Evolutionary conservation across 1,140 invertebrate species (phyloP), one percentile per base, ranked within the genome.

Genomic region (Zaprionus gabonicus): DNA sequence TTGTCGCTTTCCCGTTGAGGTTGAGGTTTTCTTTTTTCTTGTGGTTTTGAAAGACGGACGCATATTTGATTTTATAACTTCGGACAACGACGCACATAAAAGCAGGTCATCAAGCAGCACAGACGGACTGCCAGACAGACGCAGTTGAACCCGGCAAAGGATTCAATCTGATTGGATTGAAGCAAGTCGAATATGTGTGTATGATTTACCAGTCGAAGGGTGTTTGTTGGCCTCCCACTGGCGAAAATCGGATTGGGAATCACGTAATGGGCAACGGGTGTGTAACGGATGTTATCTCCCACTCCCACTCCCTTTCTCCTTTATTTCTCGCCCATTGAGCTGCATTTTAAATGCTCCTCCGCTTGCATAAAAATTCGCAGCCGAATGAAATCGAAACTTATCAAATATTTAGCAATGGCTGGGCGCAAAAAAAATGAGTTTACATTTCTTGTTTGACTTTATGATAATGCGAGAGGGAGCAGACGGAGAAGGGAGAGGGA

Each of bases 151-250:
- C 3, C 3, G 7, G 31, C 17, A 90, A 88, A 90, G 85, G 85
- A 90, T 90, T 90, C 85, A 90, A 90, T 90, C 90, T 90, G 85
- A 90, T 90, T 90, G 85, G 85, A 90, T 90, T 90, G 85, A 85
- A 82, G 53, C 25, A 15, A 71, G 77, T 78, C 67, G 76, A 62
- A 25, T 62, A 25, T 62, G 68, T 25, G 57, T 59, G 85, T 85
- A 88, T 88, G 85, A 88, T 88, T 88, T 88, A 63, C 12, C 66
- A 46, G 38, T 13, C 67, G 38, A 25, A 12, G 25, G 27, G 27
- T 20, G 23, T 23, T 23, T 23, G 23, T 23, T 23, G 23, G 23
- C 28, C 28, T 17, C 3, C 17, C 0, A n/a, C 10, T 25, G 10
- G 17, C 25, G 15, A 25, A 51, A 59, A 55, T 55, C 66, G 58